Base-by-base conservation (phyloP, 2,888 invertebrate species). In the Ephialtes manifestator region DNA sequence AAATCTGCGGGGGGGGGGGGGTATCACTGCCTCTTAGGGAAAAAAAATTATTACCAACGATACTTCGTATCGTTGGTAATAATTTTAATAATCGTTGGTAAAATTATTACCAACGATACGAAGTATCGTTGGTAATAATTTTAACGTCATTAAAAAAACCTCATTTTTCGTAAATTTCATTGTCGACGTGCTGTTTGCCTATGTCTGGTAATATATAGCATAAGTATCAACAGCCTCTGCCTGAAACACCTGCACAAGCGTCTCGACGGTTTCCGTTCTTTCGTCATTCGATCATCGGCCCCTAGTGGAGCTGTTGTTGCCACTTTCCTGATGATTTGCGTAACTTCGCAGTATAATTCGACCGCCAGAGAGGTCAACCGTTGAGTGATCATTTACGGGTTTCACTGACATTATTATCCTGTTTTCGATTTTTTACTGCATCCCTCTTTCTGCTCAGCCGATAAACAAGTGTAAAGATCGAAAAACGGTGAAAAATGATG, bases 341-440 rank as follows among this genome's bases (percentile, higher is more conserved):
- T 76, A 76, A 82, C 86, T 86, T 48, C 85, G 85, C 78, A 76
- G 74, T 82, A 76, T 82, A 78, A 88, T 83, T 85, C 83, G 87
- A 85, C 83, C 87, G 78, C 63, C 71, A 67, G 58, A 39, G 71
- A 78, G 48, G 82, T 68, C 65, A 51, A 74, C 43, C 48, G 63
- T 74, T 76, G 58, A 70, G 68, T 58, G 43, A 51, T 79, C 58
- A 71, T 74, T 75, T 74, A 72, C 75, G 53, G 53, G 60, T 81
- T 82, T 83, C 76, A 53, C 31, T 68, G 65, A 43, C 81, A 81
- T 68, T 78, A 83, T 85, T 78, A 82, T 86, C 81, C 72, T 71
- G 79, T 87, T 88, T 87, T 84, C 79, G 71, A 84, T 65, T 55
- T 48, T 65, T 58, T 8, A 65, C 28, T 31, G 58, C 53, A 76